A percentile compares a stretch with the other conserved stretches of the same genome.
phyloP scores from a whole-genome alignment of 2,113 vertebrate species.

The Ptychochromis oligacanthus region DNA sequence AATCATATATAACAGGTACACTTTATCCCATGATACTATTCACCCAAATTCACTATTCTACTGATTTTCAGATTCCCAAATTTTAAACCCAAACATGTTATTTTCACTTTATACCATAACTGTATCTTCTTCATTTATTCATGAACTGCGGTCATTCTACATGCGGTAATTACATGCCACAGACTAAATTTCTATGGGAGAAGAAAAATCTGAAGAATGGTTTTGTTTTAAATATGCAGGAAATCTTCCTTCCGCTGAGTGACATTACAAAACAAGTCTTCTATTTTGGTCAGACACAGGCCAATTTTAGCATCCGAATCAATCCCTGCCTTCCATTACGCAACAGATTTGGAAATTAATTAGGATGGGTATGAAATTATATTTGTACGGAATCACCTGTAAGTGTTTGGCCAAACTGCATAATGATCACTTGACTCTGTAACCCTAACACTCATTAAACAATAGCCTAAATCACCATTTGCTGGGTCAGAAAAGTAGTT shows the following conservation, averaged over 20 bases:
- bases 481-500: conserved; percentile 6
- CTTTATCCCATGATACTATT: neutral
- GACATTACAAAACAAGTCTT: neutral
- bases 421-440: conserved; percentile 3
- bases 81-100: neutral
- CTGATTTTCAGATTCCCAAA: neutral
- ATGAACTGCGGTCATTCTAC: neutral
- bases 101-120: neutral
- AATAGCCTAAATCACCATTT: conserved; percentile 8
- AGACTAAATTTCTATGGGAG: neutral
- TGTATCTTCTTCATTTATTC: neutral
- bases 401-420: conserved; percentile 29
- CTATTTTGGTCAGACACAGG: neutral
- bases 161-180: neutral
- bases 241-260: neutral
- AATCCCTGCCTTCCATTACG: conserved; percentile 5
- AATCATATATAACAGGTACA: neutral
- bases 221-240: neutral
- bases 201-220: neutral
- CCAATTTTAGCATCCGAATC: conserved; percentile 23
- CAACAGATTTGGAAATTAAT: conserved; percentile 30
- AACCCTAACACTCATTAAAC: conserved; percentile 4
- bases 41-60: too few relatives aligned
- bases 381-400: conserved; percentile 29
- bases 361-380: conserved; percentile 15